phyloP scores from a whole-genome alignment of 2,797 vertebrate genomes.

The Heteromormyrus szaboi region DNA sequence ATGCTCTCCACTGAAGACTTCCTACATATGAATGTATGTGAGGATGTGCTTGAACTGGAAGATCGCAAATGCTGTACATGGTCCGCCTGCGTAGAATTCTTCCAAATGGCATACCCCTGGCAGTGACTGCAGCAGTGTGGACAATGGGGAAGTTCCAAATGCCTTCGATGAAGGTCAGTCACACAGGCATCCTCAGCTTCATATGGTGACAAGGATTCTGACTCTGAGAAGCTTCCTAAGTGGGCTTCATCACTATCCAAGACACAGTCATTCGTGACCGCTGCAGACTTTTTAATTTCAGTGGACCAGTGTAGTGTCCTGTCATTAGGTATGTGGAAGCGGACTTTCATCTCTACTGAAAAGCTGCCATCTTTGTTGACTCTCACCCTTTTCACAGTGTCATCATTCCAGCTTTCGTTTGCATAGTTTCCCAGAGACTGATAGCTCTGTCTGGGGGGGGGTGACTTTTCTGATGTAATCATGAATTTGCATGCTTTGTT shows the following conservation, averaged over 20 bases:
- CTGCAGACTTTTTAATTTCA: slow-evolving; percentile 63
- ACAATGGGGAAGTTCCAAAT: slow-evolving; percentile 45
- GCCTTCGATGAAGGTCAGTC: slow-evolving; percentile 51
- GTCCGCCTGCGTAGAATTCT: slow-evolving; percentile 65
- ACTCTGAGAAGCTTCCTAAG: slow-evolving; percentile 61
- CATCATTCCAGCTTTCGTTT: slow-evolving; percentile 55
- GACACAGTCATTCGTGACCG: slow-evolving; percentile 51
- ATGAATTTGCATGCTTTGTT: slow-evolving; percentile 65
- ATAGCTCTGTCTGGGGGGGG: slow-evolving; percentile 42
- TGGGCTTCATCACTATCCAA: slow-evolving; percentile 45
- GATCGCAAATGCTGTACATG: slow-evolving; percentile 53
- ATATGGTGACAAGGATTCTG: slow-evolving; percentile 58
- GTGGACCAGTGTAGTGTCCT: slow-evolving; percentile 76
- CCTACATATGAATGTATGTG: slow-evolving; percentile 37
- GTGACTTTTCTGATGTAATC: slow-evolving; percentile 70
- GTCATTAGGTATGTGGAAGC: slow-evolving; percentile 70
- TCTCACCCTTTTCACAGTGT: slow-evolving; percentile 75
- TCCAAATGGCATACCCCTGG: slow-evolving; percentile 76
- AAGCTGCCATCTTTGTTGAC: slow-evolving; percentile 84
- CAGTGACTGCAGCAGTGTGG: slow-evolving; percentile 57
- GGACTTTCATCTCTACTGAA: slow-evolving; percentile 85
- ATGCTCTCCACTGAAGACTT: slow-evolving; percentile 43
- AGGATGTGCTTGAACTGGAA: slow-evolving; percentile 54
- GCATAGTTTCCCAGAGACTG: slow-evolving; percentile 30
- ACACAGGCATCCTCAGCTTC: slow-evolving; percentile 48